These are phyloP conservation scores for Leptodactylus fuscus DNA, from an alignment of 2,113 vertebrate species.

Conservation along the genomic window DNA sequence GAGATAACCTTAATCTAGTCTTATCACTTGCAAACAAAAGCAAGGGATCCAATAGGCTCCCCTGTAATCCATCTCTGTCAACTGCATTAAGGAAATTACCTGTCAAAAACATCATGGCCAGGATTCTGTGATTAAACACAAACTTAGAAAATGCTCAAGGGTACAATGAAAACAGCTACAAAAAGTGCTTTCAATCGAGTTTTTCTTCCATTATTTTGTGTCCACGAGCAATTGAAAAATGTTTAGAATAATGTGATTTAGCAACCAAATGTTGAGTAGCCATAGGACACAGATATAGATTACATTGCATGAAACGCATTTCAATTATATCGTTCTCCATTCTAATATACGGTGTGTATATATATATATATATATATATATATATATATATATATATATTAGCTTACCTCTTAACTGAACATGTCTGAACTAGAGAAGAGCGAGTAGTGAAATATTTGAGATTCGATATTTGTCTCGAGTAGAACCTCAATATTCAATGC, in stretches of 20 bases:
- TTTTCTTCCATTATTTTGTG: constrained; percentile 69
- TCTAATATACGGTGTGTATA: neutral
- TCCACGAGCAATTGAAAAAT: constrained; percentile 70
- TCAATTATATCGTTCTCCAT: neutral
- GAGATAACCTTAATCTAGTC: constrained; percentile 80
- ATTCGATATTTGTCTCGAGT: too few species aligned
- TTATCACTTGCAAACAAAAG: constrained; percentile 81
- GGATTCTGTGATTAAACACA: constrained; percentile 87
- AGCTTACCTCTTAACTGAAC: too few species aligned
- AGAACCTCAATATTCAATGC: too few species aligned
- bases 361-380: neutral
- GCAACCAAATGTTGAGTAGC: constrained; percentile 61
- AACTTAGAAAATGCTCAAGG: constrained; percentile 79
- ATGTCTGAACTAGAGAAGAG: too few species aligned
- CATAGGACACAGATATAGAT: constrained; percentile 61
- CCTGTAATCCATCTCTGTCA: constrained; percentile 89
- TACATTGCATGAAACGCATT: constrained; percentile 12
- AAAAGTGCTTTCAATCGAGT: constrained; percentile 73
- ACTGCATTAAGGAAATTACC: constrained; percentile 88
- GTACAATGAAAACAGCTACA: constrained; percentile 69
- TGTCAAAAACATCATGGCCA: constrained; percentile 84
- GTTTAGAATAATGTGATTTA: constrained; percentile 65
- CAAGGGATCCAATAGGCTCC: constrained; percentile 73
- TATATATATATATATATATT: constrained; percentile 10
- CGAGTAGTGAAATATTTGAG: too few species aligned